Conservation (phyloP, 2,888 invertebrate species). For the Aleiodes testaceus region DNA sequence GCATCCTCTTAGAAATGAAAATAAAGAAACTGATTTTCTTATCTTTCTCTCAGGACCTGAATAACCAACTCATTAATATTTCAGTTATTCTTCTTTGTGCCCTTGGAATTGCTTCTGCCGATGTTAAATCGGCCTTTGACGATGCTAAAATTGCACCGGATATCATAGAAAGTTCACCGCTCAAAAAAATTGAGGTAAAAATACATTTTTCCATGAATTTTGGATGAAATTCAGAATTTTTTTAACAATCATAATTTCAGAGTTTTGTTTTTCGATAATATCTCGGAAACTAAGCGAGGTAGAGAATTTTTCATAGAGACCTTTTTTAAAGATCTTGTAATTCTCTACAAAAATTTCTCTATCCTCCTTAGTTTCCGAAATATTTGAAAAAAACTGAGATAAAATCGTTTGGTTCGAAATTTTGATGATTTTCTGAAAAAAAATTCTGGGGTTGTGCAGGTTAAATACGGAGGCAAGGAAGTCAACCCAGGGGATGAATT, state of each 20-base stretch:
- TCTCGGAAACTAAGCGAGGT: too few species aligned
- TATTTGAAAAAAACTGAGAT: background rate
- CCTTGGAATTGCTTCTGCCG: conserved; percentile 55
- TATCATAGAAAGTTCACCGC: conserved; percentile 64
- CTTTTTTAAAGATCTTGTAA: too few species aligned
- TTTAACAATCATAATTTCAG: background rate
- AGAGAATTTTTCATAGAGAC: too few species aligned
- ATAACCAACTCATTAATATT: conserved; percentile 32
- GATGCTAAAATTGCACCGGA: conserved; percentile 67
- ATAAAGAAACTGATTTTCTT: background rate
- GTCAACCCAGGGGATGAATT: conserved; percentile 67
- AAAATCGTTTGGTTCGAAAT: background rate
- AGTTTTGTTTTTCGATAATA: background rate
- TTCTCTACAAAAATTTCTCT: too few species aligned
- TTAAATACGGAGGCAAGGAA: conserved; percentile 65
- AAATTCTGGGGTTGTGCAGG: too few species aligned
- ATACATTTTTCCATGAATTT: background rate
- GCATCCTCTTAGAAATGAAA: background rate
- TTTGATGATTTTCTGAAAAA: background rate
- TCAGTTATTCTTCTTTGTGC: conserved; percentile 58
- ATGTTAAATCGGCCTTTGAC: conserved; percentile 65
- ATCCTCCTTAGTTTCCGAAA: too few species aligned
- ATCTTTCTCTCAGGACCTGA: background rate
- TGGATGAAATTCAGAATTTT: background rate
- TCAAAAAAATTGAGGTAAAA: conserved; percentile 11